Percentiles rank a stretch among this genome's conserved stretches.
These are phyloP conservation scores for Leucania comma DNA, from an alignment of 2,888 invertebrate species.

Conservation along the genomic window DNA sequence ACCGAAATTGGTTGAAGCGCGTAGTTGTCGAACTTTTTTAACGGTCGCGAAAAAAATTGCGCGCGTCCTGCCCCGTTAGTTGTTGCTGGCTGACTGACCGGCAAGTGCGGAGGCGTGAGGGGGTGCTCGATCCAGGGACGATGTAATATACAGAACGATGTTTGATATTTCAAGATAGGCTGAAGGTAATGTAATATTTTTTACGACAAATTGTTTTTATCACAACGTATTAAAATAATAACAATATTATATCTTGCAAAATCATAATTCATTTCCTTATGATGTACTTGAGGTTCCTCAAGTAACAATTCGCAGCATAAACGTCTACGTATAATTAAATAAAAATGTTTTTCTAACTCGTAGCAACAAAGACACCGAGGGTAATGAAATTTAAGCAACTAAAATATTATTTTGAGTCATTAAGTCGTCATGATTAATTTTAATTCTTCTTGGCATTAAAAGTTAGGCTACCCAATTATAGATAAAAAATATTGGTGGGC, in stretches of 20 bases:
- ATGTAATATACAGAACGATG: conserved; percentile 22
- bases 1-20: conserved; percentile 35
- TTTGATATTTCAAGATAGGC: conserved; percentile 36
- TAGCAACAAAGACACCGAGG: conserved; percentile 25
- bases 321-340: conserved; percentile 16
- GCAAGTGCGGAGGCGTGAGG: conserved; percentile 27
- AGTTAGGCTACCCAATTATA: conserved; percentile 31
- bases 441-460: conserved; percentile 27
- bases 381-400: conserved; percentile 31
- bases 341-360: conserved; percentile 23
- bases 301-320: background rate
- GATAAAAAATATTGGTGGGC: conserved; percentile 18
- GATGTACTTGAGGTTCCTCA: background rate
- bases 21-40: conserved; percentile 16
- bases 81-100: conserved; percentile 20
- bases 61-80: conserved; percentile 10
- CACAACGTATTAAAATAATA: conserved; percentile 6
- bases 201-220: conserved; percentile 22
- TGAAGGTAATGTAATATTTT: conserved; percentile 40
- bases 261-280: background rate
- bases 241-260: conserved; percentile 10
- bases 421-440: conserved; percentile 18
- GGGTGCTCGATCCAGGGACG: conserved; percentile 30
- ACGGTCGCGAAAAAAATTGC: conserved; percentile 16
- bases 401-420: conserved; percentile 26